Base-by-base conservation (phyloP, 2,888 invertebrate genomes). In the Meteorus cinctellus region DNA sequence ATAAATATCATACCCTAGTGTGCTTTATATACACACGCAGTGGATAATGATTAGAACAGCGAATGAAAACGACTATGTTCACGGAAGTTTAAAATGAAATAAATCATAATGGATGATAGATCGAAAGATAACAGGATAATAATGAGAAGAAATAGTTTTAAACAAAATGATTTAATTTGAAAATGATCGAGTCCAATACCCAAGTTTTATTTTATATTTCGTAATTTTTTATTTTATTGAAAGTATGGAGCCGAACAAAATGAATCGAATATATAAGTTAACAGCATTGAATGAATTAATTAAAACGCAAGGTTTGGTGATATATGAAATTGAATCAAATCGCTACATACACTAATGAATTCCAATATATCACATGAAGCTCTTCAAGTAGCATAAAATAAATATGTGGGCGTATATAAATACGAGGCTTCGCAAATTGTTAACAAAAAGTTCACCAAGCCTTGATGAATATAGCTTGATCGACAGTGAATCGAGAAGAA, bases 271-370 rank as follows among this genome's bases (percentile, higher is more conserved):
- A 29, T 12, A 60, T 19, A 2, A 27, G 60, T 45, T 19, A 62
- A 12, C 24, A 27, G 6, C 31, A 62, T 48, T 27, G 67, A 65
- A 65, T 65, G n/a, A 65, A 48, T 8, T 59, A 59, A 36, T 27
- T 36, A 12, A 12, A 72, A 70, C 60, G 63, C 70, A 80, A 72
- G 74, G 76, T 78, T 79, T 79, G 77, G 77, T 75, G 77, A 76
- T 75, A 41, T 27, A 1, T 5, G 6, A 60, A 27, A 60, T 29
- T 29, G 14, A 14, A 60, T 60, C 19, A 60, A 60, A 27, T 60
- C 19, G 3, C 5, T 60, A 60, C 19, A 29, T 19, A 55, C 55
- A n/a, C 4, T 24, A 60, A 6, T 12, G 59, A 60, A 27, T 60
- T 60, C 10, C 24, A 27, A 60, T 60, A 60, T 27, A 12, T 55